Conservation (phyloP, 1,140 invertebrate genomes). For the Sarcophaga bullata region DNA sequence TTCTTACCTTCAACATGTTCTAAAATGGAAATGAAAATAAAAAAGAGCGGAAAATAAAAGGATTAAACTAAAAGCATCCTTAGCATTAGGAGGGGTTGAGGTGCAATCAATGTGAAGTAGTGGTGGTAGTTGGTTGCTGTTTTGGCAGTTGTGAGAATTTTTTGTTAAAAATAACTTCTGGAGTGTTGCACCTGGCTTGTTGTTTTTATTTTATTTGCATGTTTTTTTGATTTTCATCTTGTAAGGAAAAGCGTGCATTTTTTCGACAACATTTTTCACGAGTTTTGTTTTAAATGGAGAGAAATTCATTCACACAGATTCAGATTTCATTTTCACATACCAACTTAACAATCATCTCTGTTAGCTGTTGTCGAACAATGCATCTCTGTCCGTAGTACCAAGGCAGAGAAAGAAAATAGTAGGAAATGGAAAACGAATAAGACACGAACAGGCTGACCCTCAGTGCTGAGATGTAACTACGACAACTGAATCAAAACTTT, state of each 20-base stretch:
- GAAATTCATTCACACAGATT: neutral
- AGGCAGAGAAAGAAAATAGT: too few species aligned
- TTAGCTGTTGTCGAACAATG: too few species aligned
- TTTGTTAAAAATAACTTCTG: neutral
- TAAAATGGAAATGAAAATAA: too few species aligned
- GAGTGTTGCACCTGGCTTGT: neutral
- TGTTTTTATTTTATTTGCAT: too few species aligned
- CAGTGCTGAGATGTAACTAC: too few species aligned
- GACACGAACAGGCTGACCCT: too few species aligned
- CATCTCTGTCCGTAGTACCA: too few species aligned
- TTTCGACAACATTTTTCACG: neutral
- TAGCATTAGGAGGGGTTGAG: neutral
- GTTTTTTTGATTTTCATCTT: neutral
- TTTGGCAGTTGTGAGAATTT: too few species aligned
- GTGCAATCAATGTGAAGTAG: neutral
- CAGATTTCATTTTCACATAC: neutral
- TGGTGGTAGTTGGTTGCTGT: too few species aligned
- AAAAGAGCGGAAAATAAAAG: neutral
- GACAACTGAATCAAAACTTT: too few species aligned
- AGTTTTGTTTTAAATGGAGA: neutral
- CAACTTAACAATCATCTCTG: conserved; percentile 7
- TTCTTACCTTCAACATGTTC: too few species aligned
- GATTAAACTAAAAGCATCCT: conserved; percentile 5
- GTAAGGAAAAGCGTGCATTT: neutral
- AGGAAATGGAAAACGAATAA: too few species aligned